Base-by-base conservation (phyloP, 2,113 vertebrate genomes). In the Rhynchomys soricoides region DNA sequence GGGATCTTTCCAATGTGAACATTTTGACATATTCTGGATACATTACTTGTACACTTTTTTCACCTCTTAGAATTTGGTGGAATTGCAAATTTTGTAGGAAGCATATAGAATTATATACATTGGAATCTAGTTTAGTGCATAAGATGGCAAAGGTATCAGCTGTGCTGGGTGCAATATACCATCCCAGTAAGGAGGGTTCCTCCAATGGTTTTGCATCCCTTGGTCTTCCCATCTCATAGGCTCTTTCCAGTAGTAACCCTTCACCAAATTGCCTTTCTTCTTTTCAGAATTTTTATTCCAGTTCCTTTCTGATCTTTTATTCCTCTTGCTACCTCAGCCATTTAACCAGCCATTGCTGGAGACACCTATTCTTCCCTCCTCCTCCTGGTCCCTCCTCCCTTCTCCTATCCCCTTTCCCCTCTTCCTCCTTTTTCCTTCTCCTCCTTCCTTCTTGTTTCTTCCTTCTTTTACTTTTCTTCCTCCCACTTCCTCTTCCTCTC, bases 21-120 rank as follows among this genome's bases (percentile, higher is more conserved):
- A 83, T 97, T 92, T 95, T 91, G 13, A 50, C 91, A 70, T 64
- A 66, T 86, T 40, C 59, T 90, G 55, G 52, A 94, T 94, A 89
- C 11, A 59, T 86, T 48, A 86, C 26, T 66, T 37, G 2, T 68
- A 34, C 77, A 50, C 78, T 91, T 91, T 26, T 87, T 95, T 96
- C 78, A 86, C 55, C 37, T 73, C 70, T 48, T 83, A 75, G 43
- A 90, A 89, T 86, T 78, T 95, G 29, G 34, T 96, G 22, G 59
- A 89, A 86, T 37, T 77, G 52, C 15, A 85, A 15, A 87, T 70
- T 87, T 82, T 94, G 45, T 91, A 78, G 75, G 68, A 95, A 93
- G 59, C 74, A 15, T 74, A 2, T 62, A 83, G 52, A 77, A 73
- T 77, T 81, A n/a, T 12, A 16, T 43, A 19, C 34, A 45, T 48